Conservation (phyloP, 2,888 invertebrate species). For the Carpatolechia fugitivella region DNA sequence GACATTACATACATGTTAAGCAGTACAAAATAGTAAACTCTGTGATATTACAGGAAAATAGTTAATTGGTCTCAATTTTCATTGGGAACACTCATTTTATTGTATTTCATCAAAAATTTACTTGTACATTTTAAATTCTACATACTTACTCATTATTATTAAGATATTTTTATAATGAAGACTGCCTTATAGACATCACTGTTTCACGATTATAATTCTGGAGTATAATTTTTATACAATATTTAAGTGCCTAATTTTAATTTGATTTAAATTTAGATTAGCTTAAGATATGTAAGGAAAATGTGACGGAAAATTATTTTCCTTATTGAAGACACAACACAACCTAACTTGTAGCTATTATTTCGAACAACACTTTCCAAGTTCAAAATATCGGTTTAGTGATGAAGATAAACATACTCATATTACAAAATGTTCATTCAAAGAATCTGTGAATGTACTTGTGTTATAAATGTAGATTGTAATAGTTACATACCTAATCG, state of each 20-base stretch:
- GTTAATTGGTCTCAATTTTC: not conserved
- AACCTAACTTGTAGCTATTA: not conserved
- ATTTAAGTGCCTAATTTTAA: not conserved
- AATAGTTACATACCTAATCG: no score
- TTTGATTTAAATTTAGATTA: not conserved
- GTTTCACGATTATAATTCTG: constrained; percentile 5
- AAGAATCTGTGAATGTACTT: no score
- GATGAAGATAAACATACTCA: no score
- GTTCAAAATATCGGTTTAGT: no score
- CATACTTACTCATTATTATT: constrained; percentile 13
- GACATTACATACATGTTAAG: not conserved
- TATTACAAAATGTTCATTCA: no score
- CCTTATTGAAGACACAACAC: not conserved
- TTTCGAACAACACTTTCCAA: no score
- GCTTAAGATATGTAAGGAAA: not conserved
- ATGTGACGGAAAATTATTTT: not conserved
- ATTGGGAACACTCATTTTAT: not conserved
- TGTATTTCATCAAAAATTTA: not conserved
- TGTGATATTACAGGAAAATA: constrained; percentile 17
- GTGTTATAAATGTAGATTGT: no score
- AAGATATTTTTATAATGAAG: constrained; percentile 12
- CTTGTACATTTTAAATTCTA: not conserved
- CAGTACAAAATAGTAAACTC: constrained; percentile 14
- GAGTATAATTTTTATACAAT: not conserved
- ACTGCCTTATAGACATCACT: constrained; percentile 24